phyloP scores from a whole-genome alignment of 2,797 vertebrate species.

The Carcharodon carcharias region DNA sequence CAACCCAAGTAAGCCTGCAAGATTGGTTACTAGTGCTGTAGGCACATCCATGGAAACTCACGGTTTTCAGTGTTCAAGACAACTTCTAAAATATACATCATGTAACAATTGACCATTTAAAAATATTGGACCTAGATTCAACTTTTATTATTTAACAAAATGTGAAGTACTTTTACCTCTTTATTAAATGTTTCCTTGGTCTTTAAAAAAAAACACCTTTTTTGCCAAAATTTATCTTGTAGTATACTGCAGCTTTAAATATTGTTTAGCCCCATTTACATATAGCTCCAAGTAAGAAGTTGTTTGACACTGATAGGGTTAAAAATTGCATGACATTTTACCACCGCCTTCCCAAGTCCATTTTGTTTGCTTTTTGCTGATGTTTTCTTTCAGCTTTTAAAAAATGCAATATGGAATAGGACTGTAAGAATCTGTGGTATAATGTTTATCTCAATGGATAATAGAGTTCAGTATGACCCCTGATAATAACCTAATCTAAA shows the following conservation, averaged over 20 bases:
- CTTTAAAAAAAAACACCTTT: not conserved
- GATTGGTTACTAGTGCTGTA: conserved; percentile 32
- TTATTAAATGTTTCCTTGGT: conserved; percentile 12
- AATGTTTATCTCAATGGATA: not conserved
- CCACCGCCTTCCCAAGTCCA: not conserved
- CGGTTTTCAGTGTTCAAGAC: conserved; percentile 35
- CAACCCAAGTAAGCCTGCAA: conserved; percentile 34
- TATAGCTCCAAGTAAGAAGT: conserved; percentile 1
- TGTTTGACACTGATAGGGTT: conserved; percentile 17
- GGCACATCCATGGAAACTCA: conserved; percentile 31
- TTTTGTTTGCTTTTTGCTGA: conserved; percentile 26
- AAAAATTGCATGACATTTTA: conserved; percentile 7
- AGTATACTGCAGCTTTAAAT: conserved; percentile 35
- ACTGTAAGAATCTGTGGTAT: not conserved
- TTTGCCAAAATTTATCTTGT: not conserved
- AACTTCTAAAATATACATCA: conserved; percentile 4
- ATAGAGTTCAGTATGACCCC: not conserved
- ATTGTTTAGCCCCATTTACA: not conserved
- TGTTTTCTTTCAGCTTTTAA: not conserved
- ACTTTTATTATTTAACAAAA: not conserved
- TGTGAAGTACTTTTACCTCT: not conserved
- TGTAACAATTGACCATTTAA: not conserved
- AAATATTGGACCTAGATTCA: not conserved
- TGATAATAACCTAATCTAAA: not conserved
- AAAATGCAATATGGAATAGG: not conserved